phyloP scores from a whole-genome alignment of 2,113 vertebrate genomes.

The Pteruthius melanotis region DNA sequence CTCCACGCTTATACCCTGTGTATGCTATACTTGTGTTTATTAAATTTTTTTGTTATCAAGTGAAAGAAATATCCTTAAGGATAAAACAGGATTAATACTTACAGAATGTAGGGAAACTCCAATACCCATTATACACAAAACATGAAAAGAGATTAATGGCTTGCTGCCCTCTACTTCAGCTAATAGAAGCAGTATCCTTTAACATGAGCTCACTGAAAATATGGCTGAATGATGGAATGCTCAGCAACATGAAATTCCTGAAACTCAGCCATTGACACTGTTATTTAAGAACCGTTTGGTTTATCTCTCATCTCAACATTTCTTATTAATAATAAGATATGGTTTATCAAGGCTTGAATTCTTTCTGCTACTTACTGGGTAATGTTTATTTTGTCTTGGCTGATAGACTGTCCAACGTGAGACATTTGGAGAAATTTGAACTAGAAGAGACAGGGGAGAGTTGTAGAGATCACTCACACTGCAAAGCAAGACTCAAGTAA shows the following conservation, averaged over 20 bases:
- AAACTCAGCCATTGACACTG: background rate
- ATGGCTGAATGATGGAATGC: background rate
- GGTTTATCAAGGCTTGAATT: background rate
- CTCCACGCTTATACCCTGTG: background rate
- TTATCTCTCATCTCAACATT: background rate
- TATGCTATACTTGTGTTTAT: background rate
- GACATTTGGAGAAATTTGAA: background rate
- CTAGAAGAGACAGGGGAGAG: background rate
- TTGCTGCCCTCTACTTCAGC: background rate
- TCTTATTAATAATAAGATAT: background rate
- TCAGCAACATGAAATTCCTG: background rate
- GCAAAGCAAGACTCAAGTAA: background rate
- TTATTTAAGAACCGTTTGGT: background rate
- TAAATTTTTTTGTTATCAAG: background rate
- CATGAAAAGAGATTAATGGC: background rate
- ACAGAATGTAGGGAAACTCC: background rate
- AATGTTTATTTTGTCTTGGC: background rate
- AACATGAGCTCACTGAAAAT: background rate
- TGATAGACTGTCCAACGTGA: background rate
- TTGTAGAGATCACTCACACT: too few relatives aligned
- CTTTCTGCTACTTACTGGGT: background rate
- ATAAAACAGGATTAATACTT: background rate
- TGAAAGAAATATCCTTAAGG: background rate
- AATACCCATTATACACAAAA: background rate
- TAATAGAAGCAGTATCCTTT: background rate